Evolutionary conservation across 2,888 invertebrate species (phyloP).

Genomic region (Hyposoter dolosus): DNA sequence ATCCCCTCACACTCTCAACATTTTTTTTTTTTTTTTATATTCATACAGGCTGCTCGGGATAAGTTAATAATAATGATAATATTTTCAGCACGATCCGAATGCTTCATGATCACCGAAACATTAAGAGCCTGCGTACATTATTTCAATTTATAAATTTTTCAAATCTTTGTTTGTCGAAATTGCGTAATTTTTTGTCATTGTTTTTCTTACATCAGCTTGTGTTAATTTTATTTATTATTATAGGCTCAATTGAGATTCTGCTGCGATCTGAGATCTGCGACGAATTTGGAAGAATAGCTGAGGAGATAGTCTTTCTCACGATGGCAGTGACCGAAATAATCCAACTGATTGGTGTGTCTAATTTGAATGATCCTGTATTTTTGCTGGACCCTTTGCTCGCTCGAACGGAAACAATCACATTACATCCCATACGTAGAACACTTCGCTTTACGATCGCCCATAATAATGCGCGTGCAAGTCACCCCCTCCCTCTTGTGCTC

Average conservation of each 20-base stretch:
- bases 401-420: conserved; percentile 84
- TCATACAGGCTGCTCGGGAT: conserved; percentile 50
- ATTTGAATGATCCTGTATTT: conserved; percentile 41
- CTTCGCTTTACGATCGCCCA: conserved; percentile 59
- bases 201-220: background rate
- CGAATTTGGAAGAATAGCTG: background rate
- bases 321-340: background rate
- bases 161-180: background rate
- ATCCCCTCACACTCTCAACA: background rate
- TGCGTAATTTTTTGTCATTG: background rate
- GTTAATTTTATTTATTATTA: background rate
- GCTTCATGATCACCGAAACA: background rate
- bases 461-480: conserved; percentile 53
- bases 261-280: background rate
- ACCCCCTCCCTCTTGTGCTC: conserved; percentile 36
- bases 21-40: conserved; percentile 24
- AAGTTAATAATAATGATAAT: background rate
- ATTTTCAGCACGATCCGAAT: background rate
- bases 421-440: conserved; percentile 77
- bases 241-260: background rate
- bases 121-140: background rate
- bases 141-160: background rate
- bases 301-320: background rate
- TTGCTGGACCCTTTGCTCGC: conserved; percentile 70
- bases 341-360: background rate